A percentile compares a stretch with the other conserved stretches of the same genome.
These are phyloP conservation scores for Cyclargus thomasi DNA, from an alignment of 1,140 invertebrate genomes.

Conservation along the genomic window DNA sequence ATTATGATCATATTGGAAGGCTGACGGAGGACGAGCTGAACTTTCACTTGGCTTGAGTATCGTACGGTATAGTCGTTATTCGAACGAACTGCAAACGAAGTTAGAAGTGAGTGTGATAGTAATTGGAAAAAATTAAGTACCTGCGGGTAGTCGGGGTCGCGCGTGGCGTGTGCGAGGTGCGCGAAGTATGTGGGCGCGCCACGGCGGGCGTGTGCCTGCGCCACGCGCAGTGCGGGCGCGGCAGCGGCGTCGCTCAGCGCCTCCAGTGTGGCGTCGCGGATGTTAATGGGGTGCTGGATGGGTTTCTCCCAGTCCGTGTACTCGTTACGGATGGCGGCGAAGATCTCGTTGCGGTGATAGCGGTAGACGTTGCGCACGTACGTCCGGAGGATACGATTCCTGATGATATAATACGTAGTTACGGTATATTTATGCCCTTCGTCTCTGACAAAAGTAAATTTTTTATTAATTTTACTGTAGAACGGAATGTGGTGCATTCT, in stretches of 20 bases:
- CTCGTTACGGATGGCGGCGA: slow-evolving; percentile 91
- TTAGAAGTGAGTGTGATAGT: too few relatives aligned
- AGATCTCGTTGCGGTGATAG: slow-evolving; percentile 94
- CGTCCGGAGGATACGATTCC: slow-evolving; percentile 84
- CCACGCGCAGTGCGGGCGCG: slow-evolving; percentile 81
- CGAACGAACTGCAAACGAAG: too few relatives aligned
- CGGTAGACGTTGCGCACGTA: slow-evolving; percentile 91
- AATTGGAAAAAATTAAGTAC: slow-evolving; percentile 51
- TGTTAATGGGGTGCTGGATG: slow-evolving; percentile 87
- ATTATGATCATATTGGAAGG: neutral
- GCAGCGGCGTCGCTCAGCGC: slow-evolving; percentile 90
- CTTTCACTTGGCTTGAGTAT: too few relatives aligned
- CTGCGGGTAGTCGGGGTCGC: slow-evolving; percentile 84
- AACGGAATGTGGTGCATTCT: too few relatives aligned
- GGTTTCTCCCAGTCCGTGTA: slow-evolving; percentile 95
- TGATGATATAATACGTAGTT: slow-evolving; percentile 22
- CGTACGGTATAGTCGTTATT: too few relatives aligned
- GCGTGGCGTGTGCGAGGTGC: slow-evolving; percentile 88
- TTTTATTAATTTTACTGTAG: too few relatives aligned
- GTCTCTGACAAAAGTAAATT: too few relatives aligned
- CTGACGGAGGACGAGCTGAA: neutral
- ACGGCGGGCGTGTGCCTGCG: slow-evolving; percentile 81
- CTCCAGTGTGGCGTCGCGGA: slow-evolving; percentile 89
- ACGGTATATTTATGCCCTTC: neutral
- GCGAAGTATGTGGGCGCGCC: slow-evolving; percentile 85